Evolutionary conservation across 2,888 invertebrate species (phyloP).

Genomic region (Agapostemon virescens): DNA sequence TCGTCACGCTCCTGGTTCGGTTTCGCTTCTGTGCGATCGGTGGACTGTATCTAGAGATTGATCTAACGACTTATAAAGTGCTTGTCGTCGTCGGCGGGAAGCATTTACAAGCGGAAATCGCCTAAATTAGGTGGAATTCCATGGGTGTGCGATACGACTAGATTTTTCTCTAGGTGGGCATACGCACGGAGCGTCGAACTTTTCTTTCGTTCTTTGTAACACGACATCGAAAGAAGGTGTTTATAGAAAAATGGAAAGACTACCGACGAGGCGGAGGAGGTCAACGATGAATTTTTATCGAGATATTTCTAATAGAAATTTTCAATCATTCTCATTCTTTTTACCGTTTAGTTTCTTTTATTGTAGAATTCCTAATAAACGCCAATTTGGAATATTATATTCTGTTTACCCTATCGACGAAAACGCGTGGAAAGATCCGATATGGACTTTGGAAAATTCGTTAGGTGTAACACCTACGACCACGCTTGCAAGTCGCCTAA

Average conservation of each 20-base stretch:
- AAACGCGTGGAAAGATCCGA: no score
- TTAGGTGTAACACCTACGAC: no score
- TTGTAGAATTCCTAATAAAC: neutral
- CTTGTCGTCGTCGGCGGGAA: neutral
- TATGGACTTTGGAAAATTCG: no score
- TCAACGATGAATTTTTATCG: neutral
- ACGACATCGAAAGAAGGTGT: neutral
- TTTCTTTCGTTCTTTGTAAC: no score
- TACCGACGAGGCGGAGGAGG: neutral
- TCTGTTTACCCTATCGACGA: neutral
- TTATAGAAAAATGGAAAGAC: neutral
- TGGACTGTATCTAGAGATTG: neutral
- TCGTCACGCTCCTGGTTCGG: neutral
- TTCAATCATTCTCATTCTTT: neutral
- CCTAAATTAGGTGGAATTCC: no score
- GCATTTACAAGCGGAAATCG: no score
- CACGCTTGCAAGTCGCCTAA: neutral
- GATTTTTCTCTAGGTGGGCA: no score
- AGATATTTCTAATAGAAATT: neutral
- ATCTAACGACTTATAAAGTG: neutral
- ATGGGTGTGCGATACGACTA: no score
- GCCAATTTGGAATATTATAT: neutral
- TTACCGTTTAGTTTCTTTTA: neutral
- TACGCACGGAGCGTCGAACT: no score
- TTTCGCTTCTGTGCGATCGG: neutral